Evolutionary conservation across 2,888 invertebrate genomes (phyloP).

Genomic region (Drosophila siamana): DNA sequence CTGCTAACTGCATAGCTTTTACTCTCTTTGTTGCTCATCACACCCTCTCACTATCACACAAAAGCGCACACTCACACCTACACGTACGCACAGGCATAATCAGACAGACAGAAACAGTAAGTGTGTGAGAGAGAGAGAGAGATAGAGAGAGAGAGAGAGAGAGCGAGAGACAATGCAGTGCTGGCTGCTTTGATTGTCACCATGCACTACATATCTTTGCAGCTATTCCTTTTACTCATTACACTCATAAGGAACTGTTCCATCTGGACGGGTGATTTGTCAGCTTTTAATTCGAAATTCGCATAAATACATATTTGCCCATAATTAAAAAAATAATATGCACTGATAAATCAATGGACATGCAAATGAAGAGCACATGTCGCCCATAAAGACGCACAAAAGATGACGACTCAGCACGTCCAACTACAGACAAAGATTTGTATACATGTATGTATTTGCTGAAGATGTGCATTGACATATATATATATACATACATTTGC

Average conservation of each 20-base stretch:
- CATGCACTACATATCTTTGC: conserved; percentile 12
- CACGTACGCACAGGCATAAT: background rate
- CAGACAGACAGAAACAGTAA: background rate
- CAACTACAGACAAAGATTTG: background rate
- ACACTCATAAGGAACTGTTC: conserved; percentile 26
- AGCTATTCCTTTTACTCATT: conserved; percentile 20
- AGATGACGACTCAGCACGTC: conserved; percentile 36
- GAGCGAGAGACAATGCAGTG: background rate
- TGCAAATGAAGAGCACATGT: conserved; percentile 66
- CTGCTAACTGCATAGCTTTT: conserved; percentile 12
- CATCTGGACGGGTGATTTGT: conserved; percentile 30
- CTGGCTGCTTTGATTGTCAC: conserved; percentile 32
- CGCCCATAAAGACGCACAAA: conserved; percentile 49
- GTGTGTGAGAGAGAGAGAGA: too few species aligned
- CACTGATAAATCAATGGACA: conserved; percentile 30
- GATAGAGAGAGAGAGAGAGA: background rate
- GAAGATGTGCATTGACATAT: too few species aligned
- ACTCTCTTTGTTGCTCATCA: conserved; percentile 9
- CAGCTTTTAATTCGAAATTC: conserved; percentile 49
- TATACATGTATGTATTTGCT: background rate
- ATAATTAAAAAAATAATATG: conserved; percentile 61
- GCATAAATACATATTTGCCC: conserved; percentile 58
- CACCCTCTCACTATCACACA: conserved; percentile 3
- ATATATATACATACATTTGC: too few species aligned
- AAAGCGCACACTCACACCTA: background rate